Evolutionary conservation across 2,113 vertebrate species (phyloP), one percentile per base, ranked within the genome.

Genomic region (Pomatostomus ruficeps): DNA sequence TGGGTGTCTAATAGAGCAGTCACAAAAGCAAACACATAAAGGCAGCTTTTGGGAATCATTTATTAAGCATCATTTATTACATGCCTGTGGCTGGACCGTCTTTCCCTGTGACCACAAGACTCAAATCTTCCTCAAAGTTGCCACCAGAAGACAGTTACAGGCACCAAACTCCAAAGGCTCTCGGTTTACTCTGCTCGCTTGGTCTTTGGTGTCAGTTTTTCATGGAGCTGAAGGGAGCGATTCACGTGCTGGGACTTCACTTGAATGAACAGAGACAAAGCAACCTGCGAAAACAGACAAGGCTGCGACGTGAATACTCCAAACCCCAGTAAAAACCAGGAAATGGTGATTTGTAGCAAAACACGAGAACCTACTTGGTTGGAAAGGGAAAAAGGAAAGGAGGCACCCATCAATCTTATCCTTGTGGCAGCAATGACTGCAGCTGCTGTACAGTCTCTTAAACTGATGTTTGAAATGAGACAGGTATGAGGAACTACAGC

Each of bases 261-360:
- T 65, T 46, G 72, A 72, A 42, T 31, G 89, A 93, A 48, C 16
- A 7, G 2, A 58, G 81, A 93, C 58, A 75, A 65, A 81, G 31
- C 9, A 79, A 96, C 95, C 97, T 97, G 95, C 77, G n/a, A 97
- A 96, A 93, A 96, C 91, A 97, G 82, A 95, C 51, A 96, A 93
- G 52, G 90, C 84, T 94, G 92, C 61, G 85, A 91, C 0, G 49
- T 93, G 90, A 89, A 88, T 85, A 79, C 33, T 78, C 49, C 19
- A 23, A 65, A 73, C 20, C 16, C 43, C 31, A 70, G 68, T 8
- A 57, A 86, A 76, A 72, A 58, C 14, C 71, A 87, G 65, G 62
- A 91, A 93, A 45, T 2, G 33, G 71, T 61, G 63, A 80, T 85
- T 83, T 26, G 48, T 21, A 94, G 76, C 63, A 93, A 88, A 86